A percentile compares a stretch with the other conserved stretches of the same genome.
Conservation (phyloP, 2,888 invertebrate genomes). For the Idaea aversata region DNA sequence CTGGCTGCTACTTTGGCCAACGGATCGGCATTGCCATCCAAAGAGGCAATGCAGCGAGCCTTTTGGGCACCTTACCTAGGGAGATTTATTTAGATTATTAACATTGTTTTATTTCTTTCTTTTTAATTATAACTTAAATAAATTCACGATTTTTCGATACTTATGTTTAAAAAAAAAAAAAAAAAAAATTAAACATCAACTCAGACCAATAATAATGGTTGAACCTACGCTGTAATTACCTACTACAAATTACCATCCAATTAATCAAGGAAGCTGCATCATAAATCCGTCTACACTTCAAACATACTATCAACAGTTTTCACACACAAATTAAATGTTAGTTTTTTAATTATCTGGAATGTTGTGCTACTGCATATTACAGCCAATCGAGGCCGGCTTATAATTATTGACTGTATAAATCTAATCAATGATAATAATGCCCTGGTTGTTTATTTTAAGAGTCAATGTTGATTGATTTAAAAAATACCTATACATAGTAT, state of each 20-base stretch:
- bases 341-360: conserved; percentile 20
- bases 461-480: neutral
- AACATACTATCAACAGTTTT: conserved; percentile 14
- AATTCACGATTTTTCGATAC: too few species aligned
- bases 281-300: conserved; percentile 18
- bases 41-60: too few species aligned
- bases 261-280: conserved; percentile 13
- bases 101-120: too few species aligned
- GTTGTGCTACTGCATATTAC: conserved; percentile 9
- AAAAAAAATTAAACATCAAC: conserved; percentile 1
- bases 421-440: conserved; percentile 5
- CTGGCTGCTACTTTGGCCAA: too few species aligned
- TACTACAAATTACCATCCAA: conserved; percentile 18
- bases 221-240: neutral
- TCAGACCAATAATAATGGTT: neutral
- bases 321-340: conserved; percentile 22
- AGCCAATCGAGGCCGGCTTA: conserved; percentile 3
- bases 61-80: too few species aligned
- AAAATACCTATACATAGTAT: neutral
- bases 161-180: too few species aligned
- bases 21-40: too few species aligned
- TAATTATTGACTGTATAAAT: conserved; percentile 4
- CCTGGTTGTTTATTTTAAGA: neutral
- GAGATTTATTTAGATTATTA: too few species aligned
- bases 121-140: too few species aligned